These are phyloP conservation scores for Myrmecobius fasciatus DNA, from an alignment of 2,113 vertebrate genomes.

Conservation along the genomic window DNA sequence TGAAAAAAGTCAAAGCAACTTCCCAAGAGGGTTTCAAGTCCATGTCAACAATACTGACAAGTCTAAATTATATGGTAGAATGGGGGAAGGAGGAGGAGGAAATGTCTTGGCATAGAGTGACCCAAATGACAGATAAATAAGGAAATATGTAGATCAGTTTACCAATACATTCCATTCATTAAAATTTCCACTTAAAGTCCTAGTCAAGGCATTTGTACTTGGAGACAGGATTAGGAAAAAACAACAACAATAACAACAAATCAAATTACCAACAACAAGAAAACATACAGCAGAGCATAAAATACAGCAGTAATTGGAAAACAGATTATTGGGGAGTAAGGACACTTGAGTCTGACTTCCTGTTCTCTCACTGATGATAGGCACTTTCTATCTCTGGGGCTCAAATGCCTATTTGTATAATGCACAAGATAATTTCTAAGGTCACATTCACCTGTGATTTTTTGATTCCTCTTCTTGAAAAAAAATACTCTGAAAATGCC, in stretches of 20 bases:
- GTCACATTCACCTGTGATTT: background rate
- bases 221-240: background rate
- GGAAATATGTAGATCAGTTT: background rate
- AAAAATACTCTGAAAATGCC: background rate
- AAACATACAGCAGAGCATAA: background rate
- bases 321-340: background rate
- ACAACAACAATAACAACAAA: background rate
- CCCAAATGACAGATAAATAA: rapidly evolving
- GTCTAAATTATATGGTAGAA: background rate
- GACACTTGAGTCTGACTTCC: background rate
- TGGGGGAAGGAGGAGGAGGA: too few species aligned
- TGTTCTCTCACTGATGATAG: background rate
- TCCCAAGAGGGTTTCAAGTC: background rate
- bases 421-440: background rate
- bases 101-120: background rate
- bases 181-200: background rate
- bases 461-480: background rate
- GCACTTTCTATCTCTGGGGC: background rate
- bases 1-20: background rate
- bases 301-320: background rate
- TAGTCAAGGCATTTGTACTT: background rate
- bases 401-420: background rate
- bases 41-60: rapidly evolving
- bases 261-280: background rate
- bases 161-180: background rate